Conservation (phyloP, 92 coral and sea anemone species). For the Epizoanthus stellaris region DNA sequence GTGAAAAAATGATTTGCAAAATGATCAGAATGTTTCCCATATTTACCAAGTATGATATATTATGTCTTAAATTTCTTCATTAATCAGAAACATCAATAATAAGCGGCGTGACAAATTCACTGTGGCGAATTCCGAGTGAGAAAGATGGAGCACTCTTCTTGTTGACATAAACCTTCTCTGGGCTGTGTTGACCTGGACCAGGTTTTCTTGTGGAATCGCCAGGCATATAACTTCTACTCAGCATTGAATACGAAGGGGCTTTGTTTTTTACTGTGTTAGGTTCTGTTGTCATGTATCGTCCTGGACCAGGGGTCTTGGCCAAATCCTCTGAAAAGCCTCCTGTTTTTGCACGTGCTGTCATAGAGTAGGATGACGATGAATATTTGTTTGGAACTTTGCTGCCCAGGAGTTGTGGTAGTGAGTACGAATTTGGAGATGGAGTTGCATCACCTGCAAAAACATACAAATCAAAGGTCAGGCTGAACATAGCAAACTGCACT, state of each 20-base stretch:
- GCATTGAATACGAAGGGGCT: conserved; percentile 85
- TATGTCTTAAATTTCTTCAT: conserved; percentile 4
- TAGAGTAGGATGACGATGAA: conserved; percentile 93
- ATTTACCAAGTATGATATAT: not conserved
- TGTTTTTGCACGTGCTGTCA: conserved; percentile 92
- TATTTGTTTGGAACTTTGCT: conserved; percentile 80
- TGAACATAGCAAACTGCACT: not conserved
- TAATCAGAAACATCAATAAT: conserved; percentile 91
- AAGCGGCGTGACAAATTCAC: conserved; percentile 93
- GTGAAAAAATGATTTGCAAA: conserved; percentile 18
- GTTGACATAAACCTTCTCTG: conserved; percentile 89
- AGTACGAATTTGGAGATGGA: conserved; percentile 91
- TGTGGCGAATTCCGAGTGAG: conserved; percentile 97
- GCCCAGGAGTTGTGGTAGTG: conserved; percentile 83
- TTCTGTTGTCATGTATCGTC: conserved; percentile 71
- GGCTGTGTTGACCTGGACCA: conserved; percentile 99
- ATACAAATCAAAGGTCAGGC: not conserved
- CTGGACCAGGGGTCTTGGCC: conserved; percentile 98
- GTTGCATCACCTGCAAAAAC: conserved; percentile 83
- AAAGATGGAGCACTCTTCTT: conserved; percentile 74
- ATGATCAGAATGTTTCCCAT: not conserved
- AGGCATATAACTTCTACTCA: conserved; percentile 88
- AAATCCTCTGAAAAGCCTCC: conserved; percentile 98
- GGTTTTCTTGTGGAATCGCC: conserved; percentile 97
- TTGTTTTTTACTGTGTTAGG: conserved; percentile 75